A percentile compares a stretch with the other conserved stretches of the same genome.
Evolutionary conservation across 2,113 vertebrate species (phyloP).

Genomic region (Aegithalos caudatus): DNA sequence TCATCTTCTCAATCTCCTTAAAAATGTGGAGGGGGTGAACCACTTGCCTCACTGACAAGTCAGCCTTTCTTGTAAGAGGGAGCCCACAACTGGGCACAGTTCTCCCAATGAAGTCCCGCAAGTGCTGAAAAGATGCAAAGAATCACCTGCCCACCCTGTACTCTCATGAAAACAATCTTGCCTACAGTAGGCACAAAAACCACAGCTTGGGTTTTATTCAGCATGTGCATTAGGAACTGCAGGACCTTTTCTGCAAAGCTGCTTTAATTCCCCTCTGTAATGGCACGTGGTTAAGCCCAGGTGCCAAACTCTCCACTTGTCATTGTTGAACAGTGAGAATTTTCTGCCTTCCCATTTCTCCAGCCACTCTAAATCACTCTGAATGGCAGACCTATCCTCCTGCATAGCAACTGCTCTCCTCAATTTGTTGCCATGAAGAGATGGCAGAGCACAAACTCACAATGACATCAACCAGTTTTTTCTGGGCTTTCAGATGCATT

Average conservation of each 20-base stretch:
- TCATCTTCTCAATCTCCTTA: not conserved
- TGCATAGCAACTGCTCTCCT: not conserved
- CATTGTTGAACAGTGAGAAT: not conserved
- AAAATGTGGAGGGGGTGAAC: not conserved
- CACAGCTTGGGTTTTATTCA: not conserved
- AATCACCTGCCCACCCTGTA: rapidly evolving
- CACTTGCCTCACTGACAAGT: not conserved
- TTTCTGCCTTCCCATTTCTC: not conserved
- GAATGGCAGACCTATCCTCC: not conserved
- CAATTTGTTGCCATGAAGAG: not conserved
- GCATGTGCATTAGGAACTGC: not conserved
- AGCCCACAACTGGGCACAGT: not conserved
- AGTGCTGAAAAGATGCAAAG: not conserved
- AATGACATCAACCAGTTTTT: not conserved
- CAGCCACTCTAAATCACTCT: not conserved
- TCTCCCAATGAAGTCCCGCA: not conserved
- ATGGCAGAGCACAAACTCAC: not conserved
- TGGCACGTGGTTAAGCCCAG: not conserved
- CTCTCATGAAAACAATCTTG: not conserved
- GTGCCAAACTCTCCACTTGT: not conserved
- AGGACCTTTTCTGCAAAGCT: not conserved
- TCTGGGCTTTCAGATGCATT: not conserved
- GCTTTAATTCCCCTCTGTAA: not conserved
- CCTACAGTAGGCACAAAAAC: not conserved
- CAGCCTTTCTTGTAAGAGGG: not conserved